phyloP scores from a whole-genome alignment of 2,888 invertebrate genomes.

The Andrena haemorrhoa region DNA sequence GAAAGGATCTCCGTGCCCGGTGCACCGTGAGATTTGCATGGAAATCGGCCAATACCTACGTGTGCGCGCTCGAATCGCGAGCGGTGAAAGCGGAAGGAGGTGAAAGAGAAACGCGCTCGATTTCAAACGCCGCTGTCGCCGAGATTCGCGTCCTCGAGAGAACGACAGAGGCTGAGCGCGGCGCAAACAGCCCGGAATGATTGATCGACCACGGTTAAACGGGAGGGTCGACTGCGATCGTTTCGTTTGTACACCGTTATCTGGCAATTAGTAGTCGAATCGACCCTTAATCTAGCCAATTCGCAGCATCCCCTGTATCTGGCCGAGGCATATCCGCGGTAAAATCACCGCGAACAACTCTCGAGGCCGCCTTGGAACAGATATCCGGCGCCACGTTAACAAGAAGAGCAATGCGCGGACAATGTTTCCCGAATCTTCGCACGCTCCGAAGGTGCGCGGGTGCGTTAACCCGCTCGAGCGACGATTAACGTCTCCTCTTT shows the following conservation, averaged over 20 bases:
- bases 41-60: constrained; percentile 39
- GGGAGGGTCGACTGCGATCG: constrained; percentile 27
- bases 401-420: not conserved
- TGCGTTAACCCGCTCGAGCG: constrained; percentile 24
- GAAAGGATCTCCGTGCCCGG: not conserved
- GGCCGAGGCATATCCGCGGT: not conserved
- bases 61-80: not conserved
- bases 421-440: constrained; percentile 12
- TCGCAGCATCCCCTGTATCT: not conserved
- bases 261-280: constrained; percentile 30
- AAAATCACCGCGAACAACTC: not conserved
- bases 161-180: not conserved
- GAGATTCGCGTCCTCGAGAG: not conserved
- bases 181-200: constrained; percentile 31
- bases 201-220: constrained; percentile 38
- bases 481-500: constrained; percentile 21
- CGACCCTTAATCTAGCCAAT: constrained; percentile 44
- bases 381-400: not conserved
- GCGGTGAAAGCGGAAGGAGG: constrained; percentile 54
- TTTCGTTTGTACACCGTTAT: constrained; percentile 39
- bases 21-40: not conserved
- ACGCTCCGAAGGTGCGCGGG: constrained; percentile 13
- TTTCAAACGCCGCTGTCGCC: constrained; percentile 20
- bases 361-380: not conserved
- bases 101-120: constrained; percentile 53